phyloP scores from a whole-genome alignment of 2,797 vertebrate species.

The Syngnathus acus region DNA sequence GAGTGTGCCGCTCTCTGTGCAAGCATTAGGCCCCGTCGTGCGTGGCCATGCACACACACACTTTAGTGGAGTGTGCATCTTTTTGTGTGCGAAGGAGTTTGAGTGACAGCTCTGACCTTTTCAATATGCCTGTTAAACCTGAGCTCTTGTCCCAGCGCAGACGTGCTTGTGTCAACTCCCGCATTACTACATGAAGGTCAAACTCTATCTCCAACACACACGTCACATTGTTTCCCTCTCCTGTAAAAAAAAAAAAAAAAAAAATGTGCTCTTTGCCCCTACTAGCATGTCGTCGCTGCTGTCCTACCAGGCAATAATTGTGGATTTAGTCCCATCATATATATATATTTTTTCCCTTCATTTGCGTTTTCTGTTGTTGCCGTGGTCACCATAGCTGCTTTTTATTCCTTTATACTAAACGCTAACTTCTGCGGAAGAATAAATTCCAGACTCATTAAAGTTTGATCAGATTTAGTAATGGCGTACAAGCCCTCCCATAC shows the following conservation, averaged over 20 bases:
- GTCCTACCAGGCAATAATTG: conserved; percentile 61
- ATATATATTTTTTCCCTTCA: conserved; percentile 7
- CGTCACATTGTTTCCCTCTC: conserved; percentile 51
- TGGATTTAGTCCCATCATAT: conserved; percentile 50
- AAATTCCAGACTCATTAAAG: too few relatives aligned
- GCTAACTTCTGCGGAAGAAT: not conserved
- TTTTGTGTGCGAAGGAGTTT: conserved; percentile 16
- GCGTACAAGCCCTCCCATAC: too few relatives aligned
- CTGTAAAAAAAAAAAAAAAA: conserved; percentile 52
- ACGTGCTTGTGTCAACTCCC: conserved; percentile 70
- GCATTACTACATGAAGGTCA: conserved; percentile 72
- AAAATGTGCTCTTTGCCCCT: conserved; percentile 50
- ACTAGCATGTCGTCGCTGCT: conserved; percentile 46
- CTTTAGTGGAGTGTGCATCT: conserved; percentile 3
- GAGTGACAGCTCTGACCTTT: conserved; percentile 77
- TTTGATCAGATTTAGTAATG: too few relatives aligned
- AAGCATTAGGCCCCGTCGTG: conserved; percentile 5
- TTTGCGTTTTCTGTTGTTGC: conserved; percentile 44
- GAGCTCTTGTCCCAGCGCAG: conserved; percentile 66
- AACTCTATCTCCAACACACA: conserved; percentile 43
- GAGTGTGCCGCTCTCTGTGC: conserved; percentile 36
- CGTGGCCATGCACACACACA: conserved; percentile 5
- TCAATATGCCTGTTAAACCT: conserved; percentile 74
- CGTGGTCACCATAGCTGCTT: conserved; percentile 39
- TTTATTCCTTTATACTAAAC: too few relatives aligned